Evolutionary conservation across 2,888 invertebrate genomes (phyloP), one percentile per base, ranked within the genome.

Genomic region (Pseudococcus jackbeardsleyi): DNA sequence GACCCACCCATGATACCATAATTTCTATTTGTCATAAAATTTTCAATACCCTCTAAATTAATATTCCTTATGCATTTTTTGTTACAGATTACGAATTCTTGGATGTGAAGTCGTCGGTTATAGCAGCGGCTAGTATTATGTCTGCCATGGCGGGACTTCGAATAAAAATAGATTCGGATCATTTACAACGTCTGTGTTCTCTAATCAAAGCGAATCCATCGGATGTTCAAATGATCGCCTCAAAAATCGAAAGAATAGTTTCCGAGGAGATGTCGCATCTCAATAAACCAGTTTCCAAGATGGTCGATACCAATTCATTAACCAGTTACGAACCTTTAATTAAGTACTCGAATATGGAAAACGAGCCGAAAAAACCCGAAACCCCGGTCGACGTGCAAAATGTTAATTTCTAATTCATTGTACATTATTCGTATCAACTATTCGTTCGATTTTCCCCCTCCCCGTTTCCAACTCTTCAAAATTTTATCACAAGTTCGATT

Each of bases 361-460:
- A 50, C 59, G 59, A 50, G 72, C 48, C 79, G 54, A 87, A 87
- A 9, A 77, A 87, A 79, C 87, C 87, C 22, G 87, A 87, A 82
- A 79, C 87, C 79, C 79, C 87, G 54, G 54, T 87, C 39, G 87
- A 87, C n/a, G 87, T 87, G 42, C 87, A 79, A 39, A 79, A 87
- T 79, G 77, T 82, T 12, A 87, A 87, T 39, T 87, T 87, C 12
- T 87, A 54, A 54, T 46, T 7, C 4, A 46, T 11, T n/a, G 17
- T 54, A 12, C 54, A 26, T 11, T 59, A n/a, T 9, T 59, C 59
- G n/a, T 59, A 59, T n/a, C 0, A 19, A 9, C 5, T 9, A 59
- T 59, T 33, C 17, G 26, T 72, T 33, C 72, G 12, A 39, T 33
- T 33, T 33, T 33, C 1, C 3, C 26, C 26, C 26, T 33, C 26